Conservation (phyloP, 1,140 invertebrate species). For the Cecropterus lyciades region DNA sequence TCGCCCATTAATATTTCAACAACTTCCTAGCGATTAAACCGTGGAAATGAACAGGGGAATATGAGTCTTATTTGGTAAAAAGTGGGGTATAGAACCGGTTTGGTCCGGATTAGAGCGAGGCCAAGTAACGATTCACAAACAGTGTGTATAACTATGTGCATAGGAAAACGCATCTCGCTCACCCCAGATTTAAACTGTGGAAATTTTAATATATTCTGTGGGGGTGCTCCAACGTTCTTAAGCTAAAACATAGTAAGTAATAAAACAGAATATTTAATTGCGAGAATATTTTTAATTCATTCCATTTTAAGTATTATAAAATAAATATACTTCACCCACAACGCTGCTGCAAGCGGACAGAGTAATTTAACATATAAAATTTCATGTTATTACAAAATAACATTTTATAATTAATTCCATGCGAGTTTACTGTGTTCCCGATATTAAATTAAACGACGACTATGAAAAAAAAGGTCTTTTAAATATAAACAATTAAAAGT, state of each 20-base stretch:
- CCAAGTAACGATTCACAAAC: constrained; percentile 39
- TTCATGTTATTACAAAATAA: no score
- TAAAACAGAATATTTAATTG: neutral
- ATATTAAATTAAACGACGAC: no score
- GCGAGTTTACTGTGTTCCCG: no score
- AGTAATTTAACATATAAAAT: no score
- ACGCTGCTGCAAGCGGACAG: no score
- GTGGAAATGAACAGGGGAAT: constrained; percentile 35
- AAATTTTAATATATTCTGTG: constrained; percentile 68
- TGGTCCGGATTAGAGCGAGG: constrained; percentile 15
- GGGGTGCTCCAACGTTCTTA: constrained; percentile 23
- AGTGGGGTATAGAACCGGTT: constrained; percentile 42
- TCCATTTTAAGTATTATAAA: no score
- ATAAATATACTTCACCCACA: no score
- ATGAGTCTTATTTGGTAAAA: constrained; percentile 38
- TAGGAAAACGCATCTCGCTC: constrained; percentile 60
- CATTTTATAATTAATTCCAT: no score
- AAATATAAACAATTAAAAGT: no score
- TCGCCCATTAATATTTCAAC: constrained; percentile 76
- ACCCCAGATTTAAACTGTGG: constrained; percentile 65
- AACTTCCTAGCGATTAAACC: constrained; percentile 65
- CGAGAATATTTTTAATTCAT: no score
- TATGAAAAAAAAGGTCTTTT: no score
- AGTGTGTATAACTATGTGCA: constrained; percentile 43
- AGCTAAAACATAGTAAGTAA: constrained; percentile 9